phyloP scores from a whole-genome alignment of 92 coral and sea anemone genomes.

The Siderastrea radians region DNA sequence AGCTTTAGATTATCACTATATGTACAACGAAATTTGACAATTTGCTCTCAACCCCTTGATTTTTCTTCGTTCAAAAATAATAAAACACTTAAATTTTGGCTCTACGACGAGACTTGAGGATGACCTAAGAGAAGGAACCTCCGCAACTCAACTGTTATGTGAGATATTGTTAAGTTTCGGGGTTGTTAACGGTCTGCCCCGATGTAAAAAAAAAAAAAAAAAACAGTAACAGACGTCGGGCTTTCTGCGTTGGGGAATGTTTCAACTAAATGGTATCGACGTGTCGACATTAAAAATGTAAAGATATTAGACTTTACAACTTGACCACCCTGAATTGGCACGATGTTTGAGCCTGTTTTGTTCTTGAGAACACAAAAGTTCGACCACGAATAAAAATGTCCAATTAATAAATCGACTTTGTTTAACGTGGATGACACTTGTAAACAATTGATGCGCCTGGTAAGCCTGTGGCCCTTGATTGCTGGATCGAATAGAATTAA shows the following conservation, averaged over 20 bases:
- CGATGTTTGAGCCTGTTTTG: no score
- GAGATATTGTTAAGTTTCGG: background rate
- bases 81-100: background rate
- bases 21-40: conserved; percentile 36
- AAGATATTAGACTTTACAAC: no score
- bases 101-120: background rate
- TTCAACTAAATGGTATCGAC: no score
- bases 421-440: background rate
- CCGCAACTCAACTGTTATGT: background rate
- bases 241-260: no score
- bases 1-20: background rate
- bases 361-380: no score
- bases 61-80: background rate
- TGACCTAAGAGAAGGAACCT: conserved; percentile 15
- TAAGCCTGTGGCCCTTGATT: background rate
- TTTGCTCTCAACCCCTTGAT: background rate
- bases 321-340: no score
- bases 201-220: no score
- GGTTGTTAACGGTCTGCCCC: background rate
- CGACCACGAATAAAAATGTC: no score
- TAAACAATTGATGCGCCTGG: background rate
- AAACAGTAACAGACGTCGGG: no score
- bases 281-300: no score
- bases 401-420: background rate
- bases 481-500: background rate